Conservation (phyloP, 2,113 vertebrate genomes). For the Fregetta grallaria region DNA sequence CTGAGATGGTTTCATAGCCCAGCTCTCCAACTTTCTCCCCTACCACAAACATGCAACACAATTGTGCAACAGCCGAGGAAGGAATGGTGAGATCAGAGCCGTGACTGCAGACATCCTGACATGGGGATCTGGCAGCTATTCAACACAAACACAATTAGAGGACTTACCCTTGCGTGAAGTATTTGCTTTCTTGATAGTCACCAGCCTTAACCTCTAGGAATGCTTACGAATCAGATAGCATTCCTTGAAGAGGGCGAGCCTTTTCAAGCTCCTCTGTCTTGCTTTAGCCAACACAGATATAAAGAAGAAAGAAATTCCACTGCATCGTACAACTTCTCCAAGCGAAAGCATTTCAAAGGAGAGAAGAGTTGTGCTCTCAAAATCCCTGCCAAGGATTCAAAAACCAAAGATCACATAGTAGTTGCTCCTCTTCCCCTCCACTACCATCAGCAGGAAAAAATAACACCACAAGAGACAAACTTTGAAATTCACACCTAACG, state of each 20-base stretch:
- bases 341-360: neutral
- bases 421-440: neutral
- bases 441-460: neutral
- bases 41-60: conserved; percentile 65
- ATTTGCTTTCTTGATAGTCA: conserved; percentile 76
- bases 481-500: neutral
- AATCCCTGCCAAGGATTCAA: neutral
- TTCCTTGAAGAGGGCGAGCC: conserved; percentile 35
- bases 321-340: neutral
- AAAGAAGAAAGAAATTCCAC: conserved; percentile 37
- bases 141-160: conserved; percentile 80
- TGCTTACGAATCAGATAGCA: conserved; percentile 51
- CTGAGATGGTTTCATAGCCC: conserved; percentile 44
- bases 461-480: neutral
- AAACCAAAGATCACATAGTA: neutral
- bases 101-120: conserved; percentile 73
- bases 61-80: conserved; percentile 56
- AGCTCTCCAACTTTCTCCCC: conserved; percentile 50
- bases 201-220: conserved; percentile 74
- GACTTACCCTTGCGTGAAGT: conserved; percentile 81
- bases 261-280: conserved; percentile 41
- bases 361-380: neutral
- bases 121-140: conserved; percentile 77
- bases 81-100: conserved; percentile 65
- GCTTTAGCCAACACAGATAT: conserved; percentile 20